phyloP scores from a whole-genome alignment of 2,888 invertebrate species.

The Leptopilina drosophilae region DNA sequence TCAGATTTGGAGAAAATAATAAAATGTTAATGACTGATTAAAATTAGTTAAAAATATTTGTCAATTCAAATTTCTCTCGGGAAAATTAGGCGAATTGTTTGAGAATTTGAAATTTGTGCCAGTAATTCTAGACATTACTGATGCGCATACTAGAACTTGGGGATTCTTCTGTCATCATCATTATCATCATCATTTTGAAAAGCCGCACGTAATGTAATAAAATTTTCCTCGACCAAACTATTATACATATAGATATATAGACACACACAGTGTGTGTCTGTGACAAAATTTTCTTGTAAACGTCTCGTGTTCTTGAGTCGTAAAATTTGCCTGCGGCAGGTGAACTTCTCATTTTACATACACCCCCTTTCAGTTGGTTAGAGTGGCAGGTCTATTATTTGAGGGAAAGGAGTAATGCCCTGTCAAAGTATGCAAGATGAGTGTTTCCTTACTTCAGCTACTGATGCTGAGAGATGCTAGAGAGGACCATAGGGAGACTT shows the following conservation, averaged over 20 bases:
- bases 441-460: neutral
- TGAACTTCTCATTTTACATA: conserved; percentile 29
- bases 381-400: conserved; percentile 33
- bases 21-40: too few species aligned
- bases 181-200: too few species aligned
- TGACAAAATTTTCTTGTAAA: conserved; percentile 20
- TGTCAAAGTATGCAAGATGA: conserved; percentile 23
- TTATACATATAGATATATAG: too few species aligned
- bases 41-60: too few species aligned
- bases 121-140: too few species aligned
- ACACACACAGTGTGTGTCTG: neutral
- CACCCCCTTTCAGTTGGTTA: conserved; percentile 7
- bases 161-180: too few species aligned
- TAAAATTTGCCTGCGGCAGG: conserved; percentile 26
- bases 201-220: conserved; percentile 16
- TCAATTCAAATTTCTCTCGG: too few species aligned
- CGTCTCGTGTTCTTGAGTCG: conserved; percentile 21
- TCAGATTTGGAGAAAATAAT: too few species aligned
- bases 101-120: too few species aligned
- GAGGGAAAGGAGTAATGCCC: conserved; percentile 28
- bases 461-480: neutral
- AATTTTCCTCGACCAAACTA: neutral
- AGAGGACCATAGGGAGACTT: neutral
- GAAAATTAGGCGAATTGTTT: too few species aligned
- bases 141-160: too few species aligned